Percentiles rank a stretch among this genome's conserved stretches.
Evolutionary conservation across 2,113 vertebrate genomes (phyloP).

Genomic region (Urocitellus parryii): DNA sequence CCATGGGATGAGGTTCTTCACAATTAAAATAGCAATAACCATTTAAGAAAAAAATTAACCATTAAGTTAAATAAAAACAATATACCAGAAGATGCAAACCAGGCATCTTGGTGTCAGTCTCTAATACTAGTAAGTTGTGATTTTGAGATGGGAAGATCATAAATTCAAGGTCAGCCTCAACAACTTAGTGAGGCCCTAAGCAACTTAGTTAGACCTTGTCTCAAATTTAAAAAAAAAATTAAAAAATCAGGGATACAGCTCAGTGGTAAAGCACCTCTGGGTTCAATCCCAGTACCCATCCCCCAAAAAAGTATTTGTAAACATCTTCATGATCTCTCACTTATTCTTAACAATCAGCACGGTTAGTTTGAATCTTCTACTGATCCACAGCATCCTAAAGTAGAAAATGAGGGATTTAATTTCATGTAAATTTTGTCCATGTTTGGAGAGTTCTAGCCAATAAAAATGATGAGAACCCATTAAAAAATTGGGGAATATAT

Average conservation of each 20-base stretch:
- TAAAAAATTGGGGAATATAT: background rate
- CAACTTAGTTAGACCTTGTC: too few relatives aligned
- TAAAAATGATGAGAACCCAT: background rate
- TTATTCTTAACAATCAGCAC: background rate
- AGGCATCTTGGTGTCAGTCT: too few relatives aligned
- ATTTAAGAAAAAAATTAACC: background rate
- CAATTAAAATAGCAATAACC: background rate
- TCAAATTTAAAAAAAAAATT: too few relatives aligned
- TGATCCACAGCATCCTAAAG: background rate
- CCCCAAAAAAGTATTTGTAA: background rate
- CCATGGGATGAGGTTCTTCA: background rate
- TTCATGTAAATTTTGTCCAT: constrained; percentile 12
- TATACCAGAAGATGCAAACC: background rate
- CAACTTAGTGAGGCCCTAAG: too few relatives aligned
- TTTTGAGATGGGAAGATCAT: too few relatives aligned
- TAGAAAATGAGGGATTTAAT: constrained; percentile 25
- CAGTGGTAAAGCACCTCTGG: too few relatives aligned
- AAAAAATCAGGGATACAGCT: too few relatives aligned
- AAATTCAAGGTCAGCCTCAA: too few relatives aligned
- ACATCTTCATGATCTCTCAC: background rate
- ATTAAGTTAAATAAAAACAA: background rate
- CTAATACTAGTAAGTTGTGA: too few relatives aligned
- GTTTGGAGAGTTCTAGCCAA: background rate
- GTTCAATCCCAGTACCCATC: too few relatives aligned
- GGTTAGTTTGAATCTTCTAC: background rate